Evolutionary conservation across 2,888 invertebrate genomes (phyloP).

Genomic region (Chrysodeixis includens): DNA sequence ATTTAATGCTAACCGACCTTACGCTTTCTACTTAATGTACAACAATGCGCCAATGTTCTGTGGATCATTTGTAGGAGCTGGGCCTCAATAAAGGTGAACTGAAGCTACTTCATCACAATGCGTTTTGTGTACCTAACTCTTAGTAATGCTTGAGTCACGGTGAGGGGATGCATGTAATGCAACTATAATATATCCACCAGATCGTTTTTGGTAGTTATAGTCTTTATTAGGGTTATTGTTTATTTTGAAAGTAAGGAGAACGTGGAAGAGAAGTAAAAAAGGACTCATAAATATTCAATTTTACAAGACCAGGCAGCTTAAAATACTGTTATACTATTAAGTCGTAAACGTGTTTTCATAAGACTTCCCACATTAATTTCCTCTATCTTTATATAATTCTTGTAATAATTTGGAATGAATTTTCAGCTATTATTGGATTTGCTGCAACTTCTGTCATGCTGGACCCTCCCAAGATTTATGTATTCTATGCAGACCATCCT

Average conservation of each 20-base stretch:
- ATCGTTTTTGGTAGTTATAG: too few relatives aligned
- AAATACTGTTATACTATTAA: too few relatives aligned
- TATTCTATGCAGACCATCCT: conserved; percentile 18
- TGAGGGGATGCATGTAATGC: background rate
- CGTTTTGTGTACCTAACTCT: background rate
- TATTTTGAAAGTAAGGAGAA: too few relatives aligned
- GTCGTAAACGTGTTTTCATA: too few relatives aligned
- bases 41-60: conserved; percentile 28
- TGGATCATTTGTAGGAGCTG: conserved; percentile 36
- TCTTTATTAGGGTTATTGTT: too few relatives aligned
- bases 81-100: conserved; percentile 28
- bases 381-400: too few relatives aligned
- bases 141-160: background rate
- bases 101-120: background rate
- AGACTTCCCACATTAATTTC: too few relatives aligned
- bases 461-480: conserved; percentile 11
- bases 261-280: too few relatives aligned
- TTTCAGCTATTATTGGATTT: conserved; percentile 24
- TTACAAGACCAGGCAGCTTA: too few relatives aligned
- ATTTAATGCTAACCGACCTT: conserved; percentile 31
- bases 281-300: too few relatives aligned
- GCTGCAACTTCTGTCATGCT: conserved; percentile 1
- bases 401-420: background rate
- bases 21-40: conserved; percentile 15
- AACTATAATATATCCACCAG: too few relatives aligned